Evolutionary conservation across 2,113 vertebrate species (phyloP), one percentile per base, ranked within the genome.

Genomic region (Circaetus gallicus): DNA sequence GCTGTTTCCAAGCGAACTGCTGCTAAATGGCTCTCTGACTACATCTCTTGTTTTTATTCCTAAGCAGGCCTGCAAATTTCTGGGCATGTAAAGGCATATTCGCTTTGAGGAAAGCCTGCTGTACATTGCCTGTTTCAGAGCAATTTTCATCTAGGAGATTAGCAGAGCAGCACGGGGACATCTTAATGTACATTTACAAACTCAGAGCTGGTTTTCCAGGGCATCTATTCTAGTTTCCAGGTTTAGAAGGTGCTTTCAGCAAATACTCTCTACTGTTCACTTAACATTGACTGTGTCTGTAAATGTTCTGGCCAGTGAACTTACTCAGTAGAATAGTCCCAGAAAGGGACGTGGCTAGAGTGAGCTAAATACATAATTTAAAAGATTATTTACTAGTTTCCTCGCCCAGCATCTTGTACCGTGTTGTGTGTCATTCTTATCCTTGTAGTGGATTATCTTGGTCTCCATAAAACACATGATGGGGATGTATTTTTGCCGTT

Each of bases 11-110:
- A 90, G 97, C 1, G 6, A 95, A 87, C 80, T 86, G 86, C 78
- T 90, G 93, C 97, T 97, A 95, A 97, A 95, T 86, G 85, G 72
- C 79, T 91, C 77, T 72, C 89, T 95, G 73, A 92, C 91, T 95
- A 18, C 80, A 50, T 69, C 82, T 92, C 88, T 95, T 17, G 6
- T 47, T 96, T 90, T 92, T 94, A 82, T 96, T 96, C 82, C 56
- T 91, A 88, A 94, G 79, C 74, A 90, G 84, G 59, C 67, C 93
- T 93, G 77, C 63, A 94, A 89, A 93, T 95, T 96, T 97, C 82
- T 65, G 89, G 79, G 77, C 91, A 89, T 93, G 94, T 92, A 87
- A 87, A 93, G 83, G 80, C 88, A 74, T 36, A 89, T 93, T 92
- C 3, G 1, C 91, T 95, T 86, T 86, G 94, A 93, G 77, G 52